Evolutionary conservation across 2,888 invertebrate species (phyloP).

Genomic region (Pyrgus malvae): DNA sequence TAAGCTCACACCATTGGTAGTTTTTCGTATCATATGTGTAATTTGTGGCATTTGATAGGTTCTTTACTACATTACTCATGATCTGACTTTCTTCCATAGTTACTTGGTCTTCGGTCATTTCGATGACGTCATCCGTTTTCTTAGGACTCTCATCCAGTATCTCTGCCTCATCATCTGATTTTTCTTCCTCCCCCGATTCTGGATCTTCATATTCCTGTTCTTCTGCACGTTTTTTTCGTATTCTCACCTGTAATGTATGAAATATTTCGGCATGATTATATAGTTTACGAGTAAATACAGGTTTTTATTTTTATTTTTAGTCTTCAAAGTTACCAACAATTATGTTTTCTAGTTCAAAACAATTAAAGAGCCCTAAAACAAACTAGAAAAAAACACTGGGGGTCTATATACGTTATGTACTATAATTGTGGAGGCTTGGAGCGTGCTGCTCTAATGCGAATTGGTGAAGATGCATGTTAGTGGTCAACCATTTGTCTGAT

Average conservation of each 20-base stretch:
- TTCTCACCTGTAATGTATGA: slow-evolving; percentile 54
- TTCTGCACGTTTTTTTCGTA: slow-evolving; percentile 79
- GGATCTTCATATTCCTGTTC: slow-evolving; percentile 87
- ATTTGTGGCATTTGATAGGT: slow-evolving; percentile 71
- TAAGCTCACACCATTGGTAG: slow-evolving; percentile 93
- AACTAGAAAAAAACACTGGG: too few relatives aligned
- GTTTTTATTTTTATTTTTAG: too few relatives aligned
- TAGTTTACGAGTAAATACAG: too few relatives aligned
- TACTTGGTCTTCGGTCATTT: slow-evolving; percentile 47
- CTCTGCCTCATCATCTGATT: slow-evolving; percentile 73
- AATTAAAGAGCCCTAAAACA: too few relatives aligned
- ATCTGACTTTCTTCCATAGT: slow-evolving; percentile 52
- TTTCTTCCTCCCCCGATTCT: slow-evolving; percentile 81
- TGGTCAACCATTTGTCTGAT: too few relatives aligned
- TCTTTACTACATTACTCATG: slow-evolving; percentile 64
- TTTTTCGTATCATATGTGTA: slow-evolving; percentile 90
- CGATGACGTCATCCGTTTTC: slow-evolving; percentile 53
- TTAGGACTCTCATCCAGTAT: slow-evolving; percentile 48
- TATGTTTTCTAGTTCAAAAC: too few relatives aligned
- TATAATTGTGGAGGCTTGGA: too few relatives aligned
- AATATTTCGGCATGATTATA: too few relatives aligned
- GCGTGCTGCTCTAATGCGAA: too few relatives aligned
- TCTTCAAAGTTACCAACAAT: too few relatives aligned
- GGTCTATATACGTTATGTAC: too few relatives aligned
- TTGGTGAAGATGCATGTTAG: too few relatives aligned